Percentiles rank a stretch among this genome's conserved stretches.
Conservation (phyloP, 2,113 vertebrate genomes). For the Myiopsitta monachus region DNA sequence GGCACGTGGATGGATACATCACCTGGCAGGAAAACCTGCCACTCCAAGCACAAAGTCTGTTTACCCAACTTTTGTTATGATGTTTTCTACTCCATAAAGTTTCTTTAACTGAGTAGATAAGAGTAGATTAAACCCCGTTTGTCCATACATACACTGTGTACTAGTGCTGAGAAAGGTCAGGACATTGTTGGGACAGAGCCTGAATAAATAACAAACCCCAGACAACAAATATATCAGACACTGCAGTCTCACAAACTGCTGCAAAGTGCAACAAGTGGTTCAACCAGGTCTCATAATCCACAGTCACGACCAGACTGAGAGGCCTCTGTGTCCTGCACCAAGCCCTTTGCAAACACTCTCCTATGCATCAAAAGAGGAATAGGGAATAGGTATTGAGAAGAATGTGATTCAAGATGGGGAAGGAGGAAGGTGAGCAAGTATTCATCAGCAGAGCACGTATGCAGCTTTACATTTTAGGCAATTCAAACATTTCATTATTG, state of each 20-base stretch:
- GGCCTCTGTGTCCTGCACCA: not conserved
- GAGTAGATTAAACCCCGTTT: not conserved
- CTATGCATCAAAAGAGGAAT: not conserved
- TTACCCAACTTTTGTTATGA: not conserved
- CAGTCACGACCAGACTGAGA: rapidly evolving
- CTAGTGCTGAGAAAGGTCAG: not conserved
- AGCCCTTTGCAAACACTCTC: not conserved
- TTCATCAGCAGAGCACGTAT: not conserved
- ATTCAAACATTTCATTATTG: not conserved
- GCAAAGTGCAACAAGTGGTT: not conserved
- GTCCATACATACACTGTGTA: not conserved
- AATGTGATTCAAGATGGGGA: rapidly evolving
- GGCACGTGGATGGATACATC: rapidly evolving
- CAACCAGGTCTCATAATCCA: not conserved
- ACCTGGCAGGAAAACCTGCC: not conserved
- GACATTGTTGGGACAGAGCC: not conserved
- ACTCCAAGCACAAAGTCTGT: not conserved
- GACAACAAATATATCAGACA: rapidly evolving
- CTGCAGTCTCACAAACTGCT: rapidly evolving
- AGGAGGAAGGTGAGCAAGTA: not conserved
- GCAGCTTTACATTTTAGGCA: not conserved
- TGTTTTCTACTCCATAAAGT: not conserved
- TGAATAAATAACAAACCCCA: not conserved
- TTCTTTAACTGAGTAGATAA: not conserved
- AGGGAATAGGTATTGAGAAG: rapidly evolving